Conservation (phyloP, 2,113 vertebrate genomes). For the Myiozetetes cayanensis region DNA sequence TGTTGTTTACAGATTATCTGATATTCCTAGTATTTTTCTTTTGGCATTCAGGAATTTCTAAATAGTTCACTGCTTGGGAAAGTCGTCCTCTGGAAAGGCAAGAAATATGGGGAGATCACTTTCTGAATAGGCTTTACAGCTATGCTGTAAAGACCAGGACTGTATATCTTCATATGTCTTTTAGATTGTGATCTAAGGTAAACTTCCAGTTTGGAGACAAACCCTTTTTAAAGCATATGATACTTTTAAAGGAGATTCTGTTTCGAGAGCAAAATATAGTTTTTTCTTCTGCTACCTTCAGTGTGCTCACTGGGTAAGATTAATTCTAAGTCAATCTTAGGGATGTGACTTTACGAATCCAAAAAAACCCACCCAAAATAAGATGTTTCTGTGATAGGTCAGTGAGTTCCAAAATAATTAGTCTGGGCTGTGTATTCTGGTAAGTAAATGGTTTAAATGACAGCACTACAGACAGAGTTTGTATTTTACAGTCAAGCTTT, state of each 20-base stretch:
- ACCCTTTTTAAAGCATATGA: background rate
- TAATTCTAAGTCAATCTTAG: background rate
- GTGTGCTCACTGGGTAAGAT: background rate
- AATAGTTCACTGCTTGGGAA: background rate
- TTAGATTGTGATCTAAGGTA: background rate
- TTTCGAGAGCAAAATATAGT: background rate
- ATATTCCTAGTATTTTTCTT: background rate
- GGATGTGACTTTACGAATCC: background rate
- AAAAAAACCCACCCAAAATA: background rate
- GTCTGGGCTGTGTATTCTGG: background rate
- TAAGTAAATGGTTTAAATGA: background rate
- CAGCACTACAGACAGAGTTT: background rate
- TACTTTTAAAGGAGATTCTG: background rate
- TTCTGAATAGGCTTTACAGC: background rate
- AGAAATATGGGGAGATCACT: background rate
- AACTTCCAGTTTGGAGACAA: background rate
- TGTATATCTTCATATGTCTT: background rate
- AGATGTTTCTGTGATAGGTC: background rate
- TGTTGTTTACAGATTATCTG: slow-evolving; percentile 49
- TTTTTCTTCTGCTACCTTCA: background rate
- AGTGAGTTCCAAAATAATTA: background rate
- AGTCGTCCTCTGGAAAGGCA: background rate
- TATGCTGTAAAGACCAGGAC: background rate
- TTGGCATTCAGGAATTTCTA: background rate
- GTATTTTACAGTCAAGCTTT: background rate